Evolutionary conservation across 1,140 invertebrate genomes (phyloP).

Genomic region (Heliconius himera): DNA sequence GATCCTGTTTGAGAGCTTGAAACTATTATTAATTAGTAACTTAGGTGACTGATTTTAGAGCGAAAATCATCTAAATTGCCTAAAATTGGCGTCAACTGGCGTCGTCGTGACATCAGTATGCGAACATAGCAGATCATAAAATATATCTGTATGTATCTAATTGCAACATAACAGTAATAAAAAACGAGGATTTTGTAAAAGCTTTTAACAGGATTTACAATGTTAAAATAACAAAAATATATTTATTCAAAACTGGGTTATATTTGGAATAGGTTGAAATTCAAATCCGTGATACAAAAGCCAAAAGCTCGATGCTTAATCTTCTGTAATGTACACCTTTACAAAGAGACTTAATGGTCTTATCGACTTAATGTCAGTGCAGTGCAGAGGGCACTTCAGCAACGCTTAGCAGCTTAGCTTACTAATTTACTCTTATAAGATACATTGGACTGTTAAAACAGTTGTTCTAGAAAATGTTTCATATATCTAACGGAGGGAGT

Average conservation of each 20-base stretch:
- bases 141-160: no score
- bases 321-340: slow-evolving; percentile 9
- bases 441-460: not conserved
- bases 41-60: not conserved
- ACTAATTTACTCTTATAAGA: not conserved
- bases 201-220: not conserved
- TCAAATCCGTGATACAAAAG: not conserved
- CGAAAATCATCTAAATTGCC: not conserved
- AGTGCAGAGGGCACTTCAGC: slow-evolving; percentile 3
- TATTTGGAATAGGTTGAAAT: not conserved
- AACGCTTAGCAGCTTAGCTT: not conserved
- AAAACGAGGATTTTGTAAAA: not conserved
- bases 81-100: no score
- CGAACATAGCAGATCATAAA: no score
- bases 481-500: not conserved
- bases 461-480: not conserved
- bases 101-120: no score
- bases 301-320: slow-evolving; percentile 1
- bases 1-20: not conserved
- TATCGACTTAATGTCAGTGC: slow-evolving; percentile 8
- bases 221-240: not conserved
- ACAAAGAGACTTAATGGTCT: slow-evolving; percentile 13
- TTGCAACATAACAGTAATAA: no score
- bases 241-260: not conserved
- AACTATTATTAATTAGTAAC: not conserved